A percentile compares a stretch with the other conserved stretches of the same genome.
Conservation (phyloP, 1,140 invertebrate species). For the Achatina immaculata region DNA sequence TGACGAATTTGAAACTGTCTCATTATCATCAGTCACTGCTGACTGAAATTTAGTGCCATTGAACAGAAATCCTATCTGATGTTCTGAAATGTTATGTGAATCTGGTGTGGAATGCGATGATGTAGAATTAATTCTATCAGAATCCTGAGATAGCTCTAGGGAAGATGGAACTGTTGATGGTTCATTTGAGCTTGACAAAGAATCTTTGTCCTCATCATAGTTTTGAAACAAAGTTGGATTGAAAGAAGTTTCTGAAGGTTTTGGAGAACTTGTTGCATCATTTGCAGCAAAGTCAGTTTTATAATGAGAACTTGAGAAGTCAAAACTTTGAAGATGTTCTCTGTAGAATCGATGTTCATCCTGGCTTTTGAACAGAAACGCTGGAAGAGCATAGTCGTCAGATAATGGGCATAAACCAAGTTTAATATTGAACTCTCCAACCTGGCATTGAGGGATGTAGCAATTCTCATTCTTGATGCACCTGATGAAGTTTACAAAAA, state of each 20-base stretch:
- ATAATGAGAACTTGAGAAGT: not conserved
- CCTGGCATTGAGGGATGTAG: conserved; percentile 22
- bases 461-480: conserved; percentile 46
- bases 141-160: no score
- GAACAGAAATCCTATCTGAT: no score
- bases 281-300: not conserved
- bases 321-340: not conserved
- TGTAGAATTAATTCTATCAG: no score
- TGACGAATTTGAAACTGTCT: not conserved
- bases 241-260: no score
- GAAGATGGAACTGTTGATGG: no score
- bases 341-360: conserved; percentile 2
- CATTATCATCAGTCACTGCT: not conserved
- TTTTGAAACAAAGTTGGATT: no score
- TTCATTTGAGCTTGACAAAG: no score
- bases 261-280: not conserved
- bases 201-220: no score
- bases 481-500: conserved; percentile 4
- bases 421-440: conserved; percentile 38
- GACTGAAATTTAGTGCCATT: not conserved
- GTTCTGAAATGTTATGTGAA: no score
- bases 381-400: conserved; percentile 11
- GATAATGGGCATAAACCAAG: conserved; percentile 40
- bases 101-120: no score
- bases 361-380: not conserved